Conservation (phyloP, 1,140 invertebrate genomes). For the Himalopsyche phryganea region DNA sequence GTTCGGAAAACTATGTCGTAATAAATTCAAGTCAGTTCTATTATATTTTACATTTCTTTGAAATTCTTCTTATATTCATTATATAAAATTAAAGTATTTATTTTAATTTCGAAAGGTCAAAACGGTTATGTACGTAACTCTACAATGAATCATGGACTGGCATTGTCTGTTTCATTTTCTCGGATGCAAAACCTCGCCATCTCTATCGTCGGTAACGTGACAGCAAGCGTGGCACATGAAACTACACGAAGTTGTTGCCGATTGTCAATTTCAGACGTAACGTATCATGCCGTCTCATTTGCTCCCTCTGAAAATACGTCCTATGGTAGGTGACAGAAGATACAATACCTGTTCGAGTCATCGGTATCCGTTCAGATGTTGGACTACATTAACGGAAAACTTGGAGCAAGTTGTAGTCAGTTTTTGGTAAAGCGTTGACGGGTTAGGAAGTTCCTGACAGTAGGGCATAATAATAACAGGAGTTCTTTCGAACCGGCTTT, state of each 20-base stretch:
- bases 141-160: too few species aligned
- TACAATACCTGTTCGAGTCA: not conserved
- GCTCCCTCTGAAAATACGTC: not conserved
- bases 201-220: conserved; percentile 6
- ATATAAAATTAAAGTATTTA: too few species aligned
- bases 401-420: conserved; percentile 26
- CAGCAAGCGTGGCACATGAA: conserved; percentile 13
- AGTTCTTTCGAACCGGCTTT: not conserved
- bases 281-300: conserved; percentile 8
- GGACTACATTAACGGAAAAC: conserved; percentile 27
- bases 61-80: too few species aligned
- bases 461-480: too few species aligned
- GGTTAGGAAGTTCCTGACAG: not conserved
- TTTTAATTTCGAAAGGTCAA: too few species aligned
- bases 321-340: not conserved
- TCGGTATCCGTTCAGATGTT: conserved; percentile 4
- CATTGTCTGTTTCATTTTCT: too few species aligned
- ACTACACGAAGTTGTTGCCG: conserved; percentile 12
- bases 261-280: not conserved
- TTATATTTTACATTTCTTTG: too few species aligned
- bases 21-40: too few species aligned
- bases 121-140: too few species aligned
- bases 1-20: too few species aligned
- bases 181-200: not conserved
- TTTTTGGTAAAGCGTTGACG: conserved; percentile 24